Conservation (phyloP, 92 coral and sea anemone species). For the Umimayanthus kanabou region DNA sequence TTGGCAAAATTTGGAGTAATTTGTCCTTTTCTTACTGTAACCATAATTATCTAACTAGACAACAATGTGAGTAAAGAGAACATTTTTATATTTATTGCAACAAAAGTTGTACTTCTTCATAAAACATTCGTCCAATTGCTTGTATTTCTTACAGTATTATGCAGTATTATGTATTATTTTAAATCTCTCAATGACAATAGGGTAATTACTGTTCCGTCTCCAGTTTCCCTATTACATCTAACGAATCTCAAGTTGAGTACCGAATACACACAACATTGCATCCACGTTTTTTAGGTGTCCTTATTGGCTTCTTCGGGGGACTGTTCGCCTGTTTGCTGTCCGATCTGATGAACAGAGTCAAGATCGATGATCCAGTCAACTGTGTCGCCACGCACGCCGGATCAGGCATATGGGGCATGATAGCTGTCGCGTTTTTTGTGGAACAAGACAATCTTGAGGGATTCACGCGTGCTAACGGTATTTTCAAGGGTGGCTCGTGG, state of each 20-base stretch:
- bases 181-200: no score
- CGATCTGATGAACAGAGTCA: constrained; percentile 62
- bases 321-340: constrained; percentile 73
- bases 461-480: constrained; percentile 56
- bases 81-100: no score
- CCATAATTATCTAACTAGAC: no score
- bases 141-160: no score
- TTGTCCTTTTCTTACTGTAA: no score
- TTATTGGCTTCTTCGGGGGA: constrained; percentile 82
- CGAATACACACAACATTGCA: not conserved
- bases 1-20: no score
- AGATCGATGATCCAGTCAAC: constrained; percentile 84
- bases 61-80: no score
- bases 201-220: no score
- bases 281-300: constrained; percentile 35
- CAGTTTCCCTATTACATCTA: not conserved
- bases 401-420: constrained; percentile 82
- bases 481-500: constrained; percentile 76
- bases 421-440: constrained; percentile 77
- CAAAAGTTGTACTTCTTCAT: no score
- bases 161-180: no score
- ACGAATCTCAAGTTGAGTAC: not conserved
- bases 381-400: constrained; percentile 80
- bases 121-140: no score
- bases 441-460: constrained; percentile 70